Conservation (phyloP, 2,888 invertebrate species). For the Cephus pulcher region DNA sequence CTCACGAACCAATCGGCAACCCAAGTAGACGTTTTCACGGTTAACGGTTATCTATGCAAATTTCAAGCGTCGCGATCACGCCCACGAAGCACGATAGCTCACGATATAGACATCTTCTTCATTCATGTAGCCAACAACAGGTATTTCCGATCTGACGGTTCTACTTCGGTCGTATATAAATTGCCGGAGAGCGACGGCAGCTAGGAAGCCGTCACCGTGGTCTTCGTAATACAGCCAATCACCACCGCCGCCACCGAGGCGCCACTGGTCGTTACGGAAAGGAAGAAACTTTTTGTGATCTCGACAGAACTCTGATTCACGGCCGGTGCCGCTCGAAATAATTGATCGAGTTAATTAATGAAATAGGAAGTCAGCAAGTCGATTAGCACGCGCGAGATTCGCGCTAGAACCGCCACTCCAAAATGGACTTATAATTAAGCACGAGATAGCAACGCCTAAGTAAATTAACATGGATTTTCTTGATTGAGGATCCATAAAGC, state of each 20-base stretch:
- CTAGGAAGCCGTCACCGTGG: neutral
- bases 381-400: neutral
- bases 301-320: neutral
- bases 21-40: neutral
- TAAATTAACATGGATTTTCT: neutral
- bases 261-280: neutral
- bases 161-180: neutral
- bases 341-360: neutral
- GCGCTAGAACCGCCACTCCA: neutral
- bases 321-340: neutral
- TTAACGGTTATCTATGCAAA: slow-evolving; percentile 35
- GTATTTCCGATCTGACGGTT: slow-evolving; percentile 48
- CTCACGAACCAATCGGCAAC: neutral
- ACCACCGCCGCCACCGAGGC: neutral
- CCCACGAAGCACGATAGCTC: slow-evolving; percentile 16
- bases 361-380: neutral
- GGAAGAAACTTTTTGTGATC: neutral
- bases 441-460: neutral
- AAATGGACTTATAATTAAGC: neutral
- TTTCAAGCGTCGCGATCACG: slow-evolving; percentile 30
- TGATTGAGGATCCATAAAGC: neutral
- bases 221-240: neutral
- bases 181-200: neutral
- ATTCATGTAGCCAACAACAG: slow-evolving; percentile 42
- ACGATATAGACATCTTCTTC: slow-evolving; percentile 20